Conservation (phyloP, 2,888 invertebrate genomes). For the Nemotelus nigrinus region DNA sequence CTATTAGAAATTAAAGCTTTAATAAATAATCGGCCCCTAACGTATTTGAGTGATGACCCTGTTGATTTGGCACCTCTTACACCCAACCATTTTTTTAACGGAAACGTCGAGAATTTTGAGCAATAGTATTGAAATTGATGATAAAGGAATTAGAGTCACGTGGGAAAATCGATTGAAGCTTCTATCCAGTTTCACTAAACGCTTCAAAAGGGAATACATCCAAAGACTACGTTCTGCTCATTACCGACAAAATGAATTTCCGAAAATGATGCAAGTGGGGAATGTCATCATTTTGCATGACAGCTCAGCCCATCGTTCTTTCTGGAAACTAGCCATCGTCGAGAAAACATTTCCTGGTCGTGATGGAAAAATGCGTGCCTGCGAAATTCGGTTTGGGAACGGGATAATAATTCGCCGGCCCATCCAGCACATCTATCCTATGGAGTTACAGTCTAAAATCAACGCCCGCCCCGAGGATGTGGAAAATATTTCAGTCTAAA, state of each 20-base stretch:
- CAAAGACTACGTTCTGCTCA: background rate
- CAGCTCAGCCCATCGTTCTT: too few relatives aligned
- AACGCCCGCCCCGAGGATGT: too few relatives aligned
- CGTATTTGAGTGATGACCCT: background rate
- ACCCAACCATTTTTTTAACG: background rate
- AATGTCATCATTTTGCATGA: too few relatives aligned
- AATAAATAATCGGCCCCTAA: background rate
- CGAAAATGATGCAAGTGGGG: too few relatives aligned
- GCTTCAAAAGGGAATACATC: background rate
- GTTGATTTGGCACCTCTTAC: conserved; percentile 47
- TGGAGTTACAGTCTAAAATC: background rate
- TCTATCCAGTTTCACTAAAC: background rate
- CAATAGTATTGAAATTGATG: too few relatives aligned
- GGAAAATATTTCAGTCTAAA: too few relatives aligned
- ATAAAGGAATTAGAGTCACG: background rate
- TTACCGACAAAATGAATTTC: too few relatives aligned
- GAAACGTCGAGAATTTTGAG: background rate
- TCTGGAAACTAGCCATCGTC: too few relatives aligned
- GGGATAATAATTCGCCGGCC: background rate
- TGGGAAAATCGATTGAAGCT: background rate
- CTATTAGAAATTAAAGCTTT: background rate
- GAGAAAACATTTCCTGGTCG: too few relatives aligned
- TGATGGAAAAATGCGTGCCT: background rate
- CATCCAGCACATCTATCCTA: background rate
- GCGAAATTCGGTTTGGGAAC: background rate